Base-by-base conservation (phyloP, 2,888 invertebrate genomes). In the Drosophila algonquin region DNA sequence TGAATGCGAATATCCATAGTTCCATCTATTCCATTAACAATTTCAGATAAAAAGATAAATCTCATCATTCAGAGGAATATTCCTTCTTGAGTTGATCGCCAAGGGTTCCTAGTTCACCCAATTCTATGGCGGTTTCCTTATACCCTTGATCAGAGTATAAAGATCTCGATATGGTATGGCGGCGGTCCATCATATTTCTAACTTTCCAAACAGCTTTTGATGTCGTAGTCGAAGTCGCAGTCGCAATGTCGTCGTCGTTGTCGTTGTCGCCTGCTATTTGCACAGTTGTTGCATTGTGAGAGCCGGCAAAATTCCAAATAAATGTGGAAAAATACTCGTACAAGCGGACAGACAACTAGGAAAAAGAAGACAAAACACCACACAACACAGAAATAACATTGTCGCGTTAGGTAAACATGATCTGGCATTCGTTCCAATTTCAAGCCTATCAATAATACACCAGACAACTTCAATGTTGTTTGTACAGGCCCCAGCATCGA, bases 351-450 rank as follows among this genome's bases (percentile, higher is more conserved):
- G 75, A 79, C 59, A 40, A 63, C 57, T 58, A 60, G 60, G 56
- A 63, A 57, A 59, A 57, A 59, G 68, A 55, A 62, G n/a, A 40
- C 40, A 40, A 40, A 40, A 40, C 40, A 40, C 7, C 40, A 40
- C 14, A 40, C 14, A 9, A 48, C 62, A 70, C 70, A 69, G 30
- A 60, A 75, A 80, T 67, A 83, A 86, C 84, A 87, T 79, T 84
- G 87, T 68, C 79, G 85, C 81, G 85, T 81, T 89, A 80, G 80
- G 86, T 79, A 87, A 89, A 87, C 86, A 87, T 65, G 85, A 87
- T 87, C 87, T 82, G 75, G 73, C 87, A 87, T 87, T 83, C 72
- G 87, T 87, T 87, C 84, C 88, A 84, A 84, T 87, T 87, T 83
- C 74, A 54, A 55, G 74, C 59, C 75, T 64, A 80, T 78, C 87